Evolutionary conservation across 2,113 vertebrate species (phyloP).

Genomic region (Pandion haliaetus): DNA sequence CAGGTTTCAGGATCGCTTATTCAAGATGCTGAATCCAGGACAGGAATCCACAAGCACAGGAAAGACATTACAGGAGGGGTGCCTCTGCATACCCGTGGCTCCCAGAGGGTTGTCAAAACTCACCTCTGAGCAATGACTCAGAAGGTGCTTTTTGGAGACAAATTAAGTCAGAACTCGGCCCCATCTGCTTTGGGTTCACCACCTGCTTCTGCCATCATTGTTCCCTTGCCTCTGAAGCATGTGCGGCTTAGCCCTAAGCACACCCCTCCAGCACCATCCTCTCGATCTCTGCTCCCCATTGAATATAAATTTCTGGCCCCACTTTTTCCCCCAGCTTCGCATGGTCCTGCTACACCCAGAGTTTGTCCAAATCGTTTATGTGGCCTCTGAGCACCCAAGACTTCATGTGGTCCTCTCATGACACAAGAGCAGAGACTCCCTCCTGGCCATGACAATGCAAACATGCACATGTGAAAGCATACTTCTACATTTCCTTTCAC

Average conservation of each 20-base stretch:
- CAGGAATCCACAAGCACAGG: not conserved
- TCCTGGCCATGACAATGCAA: not conserved
- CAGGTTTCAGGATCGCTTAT: not conserved
- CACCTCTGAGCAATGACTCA: not conserved
- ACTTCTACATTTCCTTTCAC: not conserved
- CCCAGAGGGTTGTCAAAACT: not conserved
- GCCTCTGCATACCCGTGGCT: not conserved
- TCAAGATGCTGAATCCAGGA: not conserved
- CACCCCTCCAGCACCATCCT: not conserved
- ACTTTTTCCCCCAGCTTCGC: not conserved
- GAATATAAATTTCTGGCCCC: not conserved
- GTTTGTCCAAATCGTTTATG: not conserved
- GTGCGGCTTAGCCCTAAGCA: not conserved
- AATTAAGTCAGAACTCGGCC: not conserved
- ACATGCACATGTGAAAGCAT: not conserved
- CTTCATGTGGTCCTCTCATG: not conserved
- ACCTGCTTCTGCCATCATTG: accelerated
- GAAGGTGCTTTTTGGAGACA: not conserved
- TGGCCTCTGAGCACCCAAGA: not conserved
- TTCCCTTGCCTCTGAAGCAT: not conserved
- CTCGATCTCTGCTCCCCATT: accelerated
- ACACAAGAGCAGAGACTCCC: accelerated
- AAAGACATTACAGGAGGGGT: not conserved
- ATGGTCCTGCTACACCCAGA: not conserved
- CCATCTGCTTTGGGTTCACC: accelerated